These are phyloP conservation scores for Maccullochella peelii DNA, from an alignment of 2,113 vertebrate genomes.

Conservation along the genomic window DNA sequence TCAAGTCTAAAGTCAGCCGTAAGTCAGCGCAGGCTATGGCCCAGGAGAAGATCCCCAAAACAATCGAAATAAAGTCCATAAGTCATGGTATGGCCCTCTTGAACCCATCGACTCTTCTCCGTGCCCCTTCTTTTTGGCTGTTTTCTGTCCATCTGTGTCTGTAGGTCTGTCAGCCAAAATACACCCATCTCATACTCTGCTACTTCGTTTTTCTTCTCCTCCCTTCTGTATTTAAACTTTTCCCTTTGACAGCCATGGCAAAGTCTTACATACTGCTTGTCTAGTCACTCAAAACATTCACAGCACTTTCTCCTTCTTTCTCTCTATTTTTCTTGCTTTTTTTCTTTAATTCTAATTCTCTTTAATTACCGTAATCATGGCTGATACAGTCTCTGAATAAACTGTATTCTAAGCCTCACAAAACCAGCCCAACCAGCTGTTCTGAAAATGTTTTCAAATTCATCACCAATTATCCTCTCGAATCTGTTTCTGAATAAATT, in stretches of 20 bases:
- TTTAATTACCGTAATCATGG: not conserved
- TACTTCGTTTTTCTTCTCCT: not conserved
- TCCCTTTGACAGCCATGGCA: not conserved
- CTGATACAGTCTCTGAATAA: not conserved
- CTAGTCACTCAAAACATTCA: not conserved
- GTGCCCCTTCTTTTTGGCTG: not conserved
- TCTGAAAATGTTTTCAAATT: not conserved
- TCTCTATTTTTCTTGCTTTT: not conserved
- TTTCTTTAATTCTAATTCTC: slow-evolving; percentile 8
- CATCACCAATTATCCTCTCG: not conserved
- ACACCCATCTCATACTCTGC: not conserved
- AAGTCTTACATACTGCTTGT: not conserved
- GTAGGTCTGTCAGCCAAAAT: not conserved
- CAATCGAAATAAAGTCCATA: slow-evolving; percentile 97
- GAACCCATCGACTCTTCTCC: not conserved
- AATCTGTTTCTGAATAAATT: not conserved
- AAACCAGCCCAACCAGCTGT: slow-evolving; percentile 3
- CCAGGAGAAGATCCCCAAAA: slow-evolving; percentile 97
- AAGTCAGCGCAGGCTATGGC: slow-evolving; percentile 90
- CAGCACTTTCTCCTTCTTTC: not conserved
- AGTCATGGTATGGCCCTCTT: slow-evolving; percentile 88
- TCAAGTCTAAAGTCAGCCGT: slow-evolving; percentile 98
- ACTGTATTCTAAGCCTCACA: not conserved
- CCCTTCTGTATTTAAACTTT: not conserved
- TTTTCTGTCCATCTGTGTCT: slow-evolving; percentile 6